A percentile compares a stretch with the other conserved stretches of the same genome.
These are phyloP conservation scores for Ruditapes philippinarum DNA, from an alignment of 1,140 invertebrate genomes.

Conservation along the genomic window DNA sequence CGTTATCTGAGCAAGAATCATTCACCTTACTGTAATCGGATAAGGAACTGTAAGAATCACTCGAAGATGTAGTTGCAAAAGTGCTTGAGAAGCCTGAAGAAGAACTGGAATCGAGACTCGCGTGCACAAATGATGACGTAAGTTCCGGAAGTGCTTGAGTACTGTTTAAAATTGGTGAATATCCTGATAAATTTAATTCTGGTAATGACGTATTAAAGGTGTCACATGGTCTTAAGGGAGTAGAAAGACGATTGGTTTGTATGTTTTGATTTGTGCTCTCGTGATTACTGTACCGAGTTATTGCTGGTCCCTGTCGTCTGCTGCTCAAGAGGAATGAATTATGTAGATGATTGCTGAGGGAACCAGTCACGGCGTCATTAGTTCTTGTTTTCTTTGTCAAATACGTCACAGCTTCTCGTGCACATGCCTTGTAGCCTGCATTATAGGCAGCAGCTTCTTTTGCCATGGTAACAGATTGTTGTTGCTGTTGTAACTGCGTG, in stretches of 20 bases:
- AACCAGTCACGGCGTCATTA: background rate
- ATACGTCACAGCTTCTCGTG: conserved; percentile 19
- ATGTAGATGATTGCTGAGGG: conserved; percentile 33
- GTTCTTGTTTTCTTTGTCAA: background rate
- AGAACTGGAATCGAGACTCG: background rate
- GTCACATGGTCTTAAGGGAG: background rate
- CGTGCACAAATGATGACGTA: background rate
- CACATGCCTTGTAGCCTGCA: conserved; percentile 31
- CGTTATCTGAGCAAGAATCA: background rate
- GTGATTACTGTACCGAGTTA: background rate
- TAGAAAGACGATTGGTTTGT: background rate
- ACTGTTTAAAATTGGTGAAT: background rate
- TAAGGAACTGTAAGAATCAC: background rate
- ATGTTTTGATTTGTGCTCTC: background rate
- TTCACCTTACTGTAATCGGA: background rate
- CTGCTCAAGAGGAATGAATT: background rate
- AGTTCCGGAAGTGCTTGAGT: background rate
- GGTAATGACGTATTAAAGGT: background rate
- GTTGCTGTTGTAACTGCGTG: conserved; percentile 43
- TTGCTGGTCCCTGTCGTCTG: background rate
- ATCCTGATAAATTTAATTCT: background rate
- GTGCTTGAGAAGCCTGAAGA: background rate
- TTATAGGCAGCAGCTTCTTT: conserved; percentile 17
- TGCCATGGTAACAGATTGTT: conserved; percentile 33
- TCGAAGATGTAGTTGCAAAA: background rate